A percentile compares a stretch with the other conserved stretches of the same genome.
Conservation (phyloP, 2,113 vertebrate genomes). For the Heterochromis multidens region DNA sequence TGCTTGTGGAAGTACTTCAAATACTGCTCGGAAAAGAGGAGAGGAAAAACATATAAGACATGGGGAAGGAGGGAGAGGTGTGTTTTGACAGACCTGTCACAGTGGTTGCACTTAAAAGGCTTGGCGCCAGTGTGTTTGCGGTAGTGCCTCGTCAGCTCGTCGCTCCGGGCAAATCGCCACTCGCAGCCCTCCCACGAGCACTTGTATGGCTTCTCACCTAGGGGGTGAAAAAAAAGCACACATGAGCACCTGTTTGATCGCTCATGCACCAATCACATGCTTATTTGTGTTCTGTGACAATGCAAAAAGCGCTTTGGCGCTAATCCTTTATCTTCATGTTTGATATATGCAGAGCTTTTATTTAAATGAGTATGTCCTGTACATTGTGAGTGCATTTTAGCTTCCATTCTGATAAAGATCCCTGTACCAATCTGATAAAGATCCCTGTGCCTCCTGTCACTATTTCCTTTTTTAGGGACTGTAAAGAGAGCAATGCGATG, state of each 20-base stretch:
- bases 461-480: background rate
- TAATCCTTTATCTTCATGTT: background rate
- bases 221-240: background rate
- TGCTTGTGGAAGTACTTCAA: conserved; percentile 33
- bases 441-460: background rate
- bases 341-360: background rate
- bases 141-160: conserved; percentile 99
- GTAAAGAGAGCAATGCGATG: conserved; percentile 7
- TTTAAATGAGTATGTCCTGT: background rate
- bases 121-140: conserved; percentile 99
- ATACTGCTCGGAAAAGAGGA: background rate
- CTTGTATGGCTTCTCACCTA: conserved; percentile 99
- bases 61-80: background rate
- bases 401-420: background rate
- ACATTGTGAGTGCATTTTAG: background rate
- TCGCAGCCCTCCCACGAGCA: conserved; percentile 99
- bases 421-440: background rate
- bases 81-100: conserved; percentile 88
- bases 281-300: background rate
- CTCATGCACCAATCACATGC: background rate
- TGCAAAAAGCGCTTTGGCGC: background rate
- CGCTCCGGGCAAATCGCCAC: conserved; percentile 98
- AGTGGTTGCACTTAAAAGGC: conserved; percentile 99
- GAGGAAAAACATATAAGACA: background rate
- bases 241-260: conserved; percentile 34